phyloP scores from a whole-genome alignment of 1,140 invertebrate species.

The Paramacrobiotus metropolitanus region DNA sequence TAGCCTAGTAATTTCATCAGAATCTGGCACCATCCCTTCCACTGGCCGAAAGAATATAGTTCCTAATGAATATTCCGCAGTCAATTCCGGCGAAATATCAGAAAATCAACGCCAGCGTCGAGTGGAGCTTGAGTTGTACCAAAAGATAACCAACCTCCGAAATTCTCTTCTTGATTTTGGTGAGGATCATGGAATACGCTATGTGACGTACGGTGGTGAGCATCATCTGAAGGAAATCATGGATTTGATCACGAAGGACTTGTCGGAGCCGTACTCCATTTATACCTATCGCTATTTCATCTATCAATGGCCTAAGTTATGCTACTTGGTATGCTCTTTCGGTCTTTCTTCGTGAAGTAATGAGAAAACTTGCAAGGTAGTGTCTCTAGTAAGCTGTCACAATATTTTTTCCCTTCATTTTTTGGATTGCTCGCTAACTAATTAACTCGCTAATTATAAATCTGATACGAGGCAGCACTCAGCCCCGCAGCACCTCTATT shows the following conservation, averaged over 20 bases:
- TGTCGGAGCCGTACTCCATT: constrained; percentile 98
- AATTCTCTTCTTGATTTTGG: not conserved
- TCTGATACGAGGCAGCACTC: too few species aligned
- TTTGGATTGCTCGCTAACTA: too few species aligned
- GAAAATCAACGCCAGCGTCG: not conserved
- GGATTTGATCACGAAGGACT: constrained; percentile 90
- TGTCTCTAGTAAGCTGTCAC: constrained; percentile 8
- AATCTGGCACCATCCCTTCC: not conserved
- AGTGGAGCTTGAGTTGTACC: not conserved
- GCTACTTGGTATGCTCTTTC: constrained; percentile 55
- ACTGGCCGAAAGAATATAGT: too few species aligned
- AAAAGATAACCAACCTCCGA: not conserved
- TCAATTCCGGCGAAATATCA: not conserved
- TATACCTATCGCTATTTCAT: constrained; percentile 99
- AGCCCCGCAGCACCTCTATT: too few species aligned
- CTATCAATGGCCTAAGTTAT: constrained; percentile 97
- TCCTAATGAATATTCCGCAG: too few species aligned
- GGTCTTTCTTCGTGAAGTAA: too few species aligned
- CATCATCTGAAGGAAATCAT: constrained; percentile 85
- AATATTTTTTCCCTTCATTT: too few species aligned
- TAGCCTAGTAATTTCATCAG: too few species aligned
- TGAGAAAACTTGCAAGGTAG: constrained; percentile 3
- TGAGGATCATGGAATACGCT: constrained; percentile 19
- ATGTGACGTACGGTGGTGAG: constrained; percentile 62
- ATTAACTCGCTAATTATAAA: too few species aligned